Evolutionary conservation across 1,140 invertebrate species (phyloP), one percentile per base, ranked within the genome.

Genomic region (Nasonia longicornis): DNA sequence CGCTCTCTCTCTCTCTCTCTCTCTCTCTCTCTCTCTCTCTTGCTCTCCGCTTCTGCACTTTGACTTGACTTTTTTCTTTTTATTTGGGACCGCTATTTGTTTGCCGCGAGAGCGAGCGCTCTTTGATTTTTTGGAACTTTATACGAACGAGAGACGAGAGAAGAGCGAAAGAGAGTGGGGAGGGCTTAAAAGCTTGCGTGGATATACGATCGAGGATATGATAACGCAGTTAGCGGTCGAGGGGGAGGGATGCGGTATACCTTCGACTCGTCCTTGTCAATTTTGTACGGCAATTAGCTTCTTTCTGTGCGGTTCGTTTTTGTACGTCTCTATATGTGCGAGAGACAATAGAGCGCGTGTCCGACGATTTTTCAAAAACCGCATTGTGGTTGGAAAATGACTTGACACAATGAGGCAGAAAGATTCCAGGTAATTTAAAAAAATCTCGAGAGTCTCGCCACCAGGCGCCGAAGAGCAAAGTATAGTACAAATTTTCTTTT

Each of bases 51-150:
- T 79, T 72, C 22, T 58, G 52, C 52, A 58, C 52, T 58, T 58
- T 58, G 52, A 58, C 52, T 58, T 38, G 74, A 83, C 79, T 64
- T 83, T 71, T 70, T 84, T 77, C 48, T 74, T 48, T 63, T 75
- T 52, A 22, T 22, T 58, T 58, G 52, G 52, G 52, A n/a, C 52
- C 52, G 4, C 69, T 70, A 48, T 69, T 70, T 70, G 58, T 48
- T 69, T 77, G 42, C 31, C 66, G 16, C 26, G 52, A 58, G 26
- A 14, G 78, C 71, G 52, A 58, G 26, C 22, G 78, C 71, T 73
- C 71, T 80, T 66, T 74, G 35, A 79, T 78, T 70, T 78, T 70
- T 52, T 52, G 63, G 35, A 77, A 77, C 29, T 35, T 66, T 22
- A 42, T 20, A 42, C 26, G 22, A 64, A 58, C 52, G 20, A 58